phyloP scores from a whole-genome alignment of 2,888 invertebrate genomes.

The Peribatodes rhomboidaria region DNA sequence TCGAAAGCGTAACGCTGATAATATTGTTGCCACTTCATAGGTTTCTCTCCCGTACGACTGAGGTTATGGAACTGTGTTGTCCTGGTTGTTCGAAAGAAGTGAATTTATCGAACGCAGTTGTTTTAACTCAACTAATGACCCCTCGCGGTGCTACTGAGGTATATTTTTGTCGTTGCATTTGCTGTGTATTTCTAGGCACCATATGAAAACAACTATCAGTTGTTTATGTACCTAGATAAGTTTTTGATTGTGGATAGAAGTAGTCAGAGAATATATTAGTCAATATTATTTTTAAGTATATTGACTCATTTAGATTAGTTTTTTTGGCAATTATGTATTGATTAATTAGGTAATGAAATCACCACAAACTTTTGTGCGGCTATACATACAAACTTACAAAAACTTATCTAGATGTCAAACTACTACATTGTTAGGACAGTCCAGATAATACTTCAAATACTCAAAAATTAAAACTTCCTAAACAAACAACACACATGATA shows the following conservation, averaged over 20 bases:
- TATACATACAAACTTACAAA: background rate
- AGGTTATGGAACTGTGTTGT: constrained; percentile 84
- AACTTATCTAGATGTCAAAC: background rate
- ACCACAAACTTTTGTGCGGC: background rate
- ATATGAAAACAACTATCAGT: constrained; percentile 74
- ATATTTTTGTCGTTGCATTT: constrained; percentile 59
- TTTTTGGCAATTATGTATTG: background rate
- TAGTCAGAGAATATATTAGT: constrained; percentile 26
- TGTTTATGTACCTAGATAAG: constrained; percentile 76
- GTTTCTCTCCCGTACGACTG: constrained; percentile 75
- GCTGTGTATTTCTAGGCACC: constrained; percentile 51
- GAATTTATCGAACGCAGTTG: constrained; percentile 70
- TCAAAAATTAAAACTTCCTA: background rate
- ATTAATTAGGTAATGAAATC: background rate
- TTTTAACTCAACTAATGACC: constrained; percentile 81
- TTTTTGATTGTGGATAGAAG: constrained; percentile 18
- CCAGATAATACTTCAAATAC: background rate
- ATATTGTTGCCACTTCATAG: constrained; percentile 72
- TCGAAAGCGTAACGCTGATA: constrained; percentile 53
- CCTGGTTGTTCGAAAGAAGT: constrained; percentile 77
- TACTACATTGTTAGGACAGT: no score
- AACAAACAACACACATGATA: background rate
- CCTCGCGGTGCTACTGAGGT: constrained; percentile 76
- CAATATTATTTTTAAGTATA: constrained; percentile 12
- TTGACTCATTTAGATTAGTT: constrained; percentile 1